Base-by-base conservation (phyloP, 1,140 invertebrate species). In the Zophobas atratus region DNA sequence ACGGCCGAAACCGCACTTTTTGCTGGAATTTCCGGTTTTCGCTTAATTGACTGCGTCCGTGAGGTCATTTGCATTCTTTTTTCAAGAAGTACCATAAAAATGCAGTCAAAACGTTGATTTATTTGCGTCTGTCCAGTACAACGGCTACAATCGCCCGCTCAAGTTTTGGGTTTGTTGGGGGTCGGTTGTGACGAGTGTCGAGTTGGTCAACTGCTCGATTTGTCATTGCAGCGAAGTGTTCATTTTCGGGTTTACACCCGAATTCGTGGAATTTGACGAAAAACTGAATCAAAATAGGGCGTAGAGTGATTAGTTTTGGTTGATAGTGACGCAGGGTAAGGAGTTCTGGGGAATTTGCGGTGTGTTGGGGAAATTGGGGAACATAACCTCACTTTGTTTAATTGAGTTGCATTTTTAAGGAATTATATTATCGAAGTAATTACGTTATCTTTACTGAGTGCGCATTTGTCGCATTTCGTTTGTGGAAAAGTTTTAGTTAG, bases 101-200 rank as follows among this genome's bases (percentile, higher is more conserved):
- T 53, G 35, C 35, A 35, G 33, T n/a, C 56, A 2, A 60, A 57
- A 36, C 33, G 56, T 60, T 60, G 56, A 60, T 60, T 60, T 36
- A 60, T 39, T 39, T 35, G 56, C 56, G 56, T 57, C 56, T 57
- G 56, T 57, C 56, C 34, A 57, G 56, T 57, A 57, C 20, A 57
- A 57, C 56, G 5, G 36, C 56, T 60, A 60, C 56, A 60, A 60
- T 60, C 56, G 35, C 33, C 56, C 56, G 38, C 2, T 6, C n/a
- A 3, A 38, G 0, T 60, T 1, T 1, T 38, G 6, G 8, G 3
- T 1, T 6, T 39, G 35, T 60, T 36, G 20, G 35, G 34, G 38
- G 20, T 6, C 55, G 36, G 8, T 1, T 36, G n/a, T 38, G 35
- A 36, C 56, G 34, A 60, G 38, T 36, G 5, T 6, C 5, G 56